Conservation (phyloP, 1,140 invertebrate species). For the Drosophila pseudoananassae region DNA sequence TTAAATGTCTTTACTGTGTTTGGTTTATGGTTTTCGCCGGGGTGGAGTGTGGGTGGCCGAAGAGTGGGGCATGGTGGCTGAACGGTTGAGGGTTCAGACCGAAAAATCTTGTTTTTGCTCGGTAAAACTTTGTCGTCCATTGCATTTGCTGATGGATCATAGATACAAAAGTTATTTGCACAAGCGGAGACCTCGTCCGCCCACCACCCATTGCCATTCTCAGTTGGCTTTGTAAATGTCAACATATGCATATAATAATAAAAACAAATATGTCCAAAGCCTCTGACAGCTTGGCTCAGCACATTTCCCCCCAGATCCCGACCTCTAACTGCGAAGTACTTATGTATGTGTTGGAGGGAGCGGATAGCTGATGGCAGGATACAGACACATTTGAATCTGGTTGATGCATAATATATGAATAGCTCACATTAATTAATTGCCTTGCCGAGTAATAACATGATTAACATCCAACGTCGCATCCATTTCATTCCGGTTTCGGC, state of each 20-base stretch:
- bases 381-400: constrained; percentile 63
- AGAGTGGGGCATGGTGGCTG: background rate
- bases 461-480: constrained; percentile 53
- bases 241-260: constrained; percentile 82
- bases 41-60: background rate
- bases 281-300: constrained; percentile 75
- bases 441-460: constrained; percentile 73
- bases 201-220: constrained; percentile 7
- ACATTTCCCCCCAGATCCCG: constrained; percentile 41
- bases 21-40: constrained; percentile 72
- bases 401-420: constrained; percentile 70
- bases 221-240: constrained; percentile 69
- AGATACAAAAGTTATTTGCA: constrained; percentile 79
- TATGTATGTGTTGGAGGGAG: constrained; percentile 12
- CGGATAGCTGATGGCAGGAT: constrained; percentile 38
- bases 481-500: constrained; percentile 36
- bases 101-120: constrained; percentile 78
- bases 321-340: background rate
- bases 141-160: constrained; percentile 79
- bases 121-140: constrained; percentile 71
- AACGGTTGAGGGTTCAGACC: constrained; percentile 32
- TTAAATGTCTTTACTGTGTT: constrained; percentile 81
- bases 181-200: constrained; percentile 46
- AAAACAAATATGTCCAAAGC: constrained; percentile 78
- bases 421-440: constrained; percentile 80